Base-by-base conservation (phyloP, 2,888 invertebrate species). In the Argyresthia albistria region DNA sequence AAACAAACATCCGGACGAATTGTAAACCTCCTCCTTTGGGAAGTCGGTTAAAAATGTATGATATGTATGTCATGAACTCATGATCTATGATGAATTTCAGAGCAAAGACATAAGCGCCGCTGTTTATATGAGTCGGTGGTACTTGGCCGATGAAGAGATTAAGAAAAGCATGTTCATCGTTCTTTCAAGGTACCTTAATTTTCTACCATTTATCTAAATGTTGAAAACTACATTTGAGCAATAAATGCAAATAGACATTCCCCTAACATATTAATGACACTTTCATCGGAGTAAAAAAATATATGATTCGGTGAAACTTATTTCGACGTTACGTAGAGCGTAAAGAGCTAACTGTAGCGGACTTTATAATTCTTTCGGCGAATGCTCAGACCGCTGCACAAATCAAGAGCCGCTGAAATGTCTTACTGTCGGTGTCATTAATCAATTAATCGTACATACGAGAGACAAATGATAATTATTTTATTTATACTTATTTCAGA, bases 51-150 rank as follows among this genome's bases (percentile, higher is more conserved):
- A n/a, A n/a, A n/a, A n/a, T n/a, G n/a, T n/a, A n/a, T n/a, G n/a
- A n/a, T n/a, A 37, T 8, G 37, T 37, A 9, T 8, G 7, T 37
- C 9, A 7, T 37, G 37, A 37, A 9, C 37, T 37, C 9, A n/a
- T n/a, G n/a, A n/a, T 25, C 6, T 6, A 12, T 46, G 16, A 25
- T 51, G 8, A 36, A 43, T 73, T 72, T n/a, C 65, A 81, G 81
- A 82, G 81, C 46, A 62, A 61, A 4, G 60, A 69, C 57, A 62
- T 81, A 12, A 67, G 67, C 14, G 59, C 60, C 0, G 72, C 73
- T 0, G 56, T 79, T 0, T 80, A 78, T 62, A 73, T 67, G 25
- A 66, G 73, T 8, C 53, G 57, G 3, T 82, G 82, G 82, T 80
- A 78, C 52, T 58, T 70, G 0, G 63, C 70, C 8, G 70, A 74